phyloP scores from a whole-genome alignment of 1,140 invertebrate genomes.

The Panagrolaimus sp. region DNA sequence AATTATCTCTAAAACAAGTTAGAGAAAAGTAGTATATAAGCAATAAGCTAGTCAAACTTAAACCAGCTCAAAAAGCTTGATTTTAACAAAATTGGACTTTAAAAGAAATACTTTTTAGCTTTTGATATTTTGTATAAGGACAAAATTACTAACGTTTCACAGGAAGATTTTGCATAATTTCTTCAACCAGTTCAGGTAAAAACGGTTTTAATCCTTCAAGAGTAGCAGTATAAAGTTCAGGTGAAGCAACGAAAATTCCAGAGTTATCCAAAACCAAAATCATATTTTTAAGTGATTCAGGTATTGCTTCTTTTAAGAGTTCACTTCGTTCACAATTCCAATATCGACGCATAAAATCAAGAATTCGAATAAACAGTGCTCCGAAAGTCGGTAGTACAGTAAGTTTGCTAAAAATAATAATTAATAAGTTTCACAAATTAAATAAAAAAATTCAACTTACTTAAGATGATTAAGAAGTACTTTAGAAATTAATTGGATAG shows the following conservation, averaged over 20 bases:
- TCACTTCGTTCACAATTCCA: slow-evolving; percentile 68
- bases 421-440: background rate
- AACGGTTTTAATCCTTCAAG: slow-evolving; percentile 14
- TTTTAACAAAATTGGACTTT: too few species aligned
- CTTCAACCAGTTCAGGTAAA: slow-evolving; percentile 5
- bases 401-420: slow-evolving; percentile 18
- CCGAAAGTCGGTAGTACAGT: slow-evolving; percentile 65
- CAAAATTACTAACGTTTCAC: slow-evolving; percentile 8
- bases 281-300: slow-evolving; percentile 94
- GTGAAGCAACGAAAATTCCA: slow-evolving; percentile 15
- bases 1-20: too few species aligned
- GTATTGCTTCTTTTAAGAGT: slow-evolving; percentile 75
- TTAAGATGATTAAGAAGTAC: slow-evolving; percentile 60
- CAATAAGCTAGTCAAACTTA: too few species aligned
- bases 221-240: slow-evolving; percentile 4
- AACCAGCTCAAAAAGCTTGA: too few species aligned
- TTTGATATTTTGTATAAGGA: too few species aligned
- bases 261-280: slow-evolving; percentile 81
- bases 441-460: slow-evolving; percentile 13
- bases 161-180: background rate
- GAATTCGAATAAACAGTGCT: slow-evolving; percentile 78
- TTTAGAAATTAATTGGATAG: slow-evolving; percentile 82
- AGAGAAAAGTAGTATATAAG: too few species aligned
- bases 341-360: slow-evolving; percentile 79
- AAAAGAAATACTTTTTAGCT: too few species aligned